Evolutionary conservation across 2,888 invertebrate species (phyloP).

Genomic region (Leptopterna dolabrata): DNA sequence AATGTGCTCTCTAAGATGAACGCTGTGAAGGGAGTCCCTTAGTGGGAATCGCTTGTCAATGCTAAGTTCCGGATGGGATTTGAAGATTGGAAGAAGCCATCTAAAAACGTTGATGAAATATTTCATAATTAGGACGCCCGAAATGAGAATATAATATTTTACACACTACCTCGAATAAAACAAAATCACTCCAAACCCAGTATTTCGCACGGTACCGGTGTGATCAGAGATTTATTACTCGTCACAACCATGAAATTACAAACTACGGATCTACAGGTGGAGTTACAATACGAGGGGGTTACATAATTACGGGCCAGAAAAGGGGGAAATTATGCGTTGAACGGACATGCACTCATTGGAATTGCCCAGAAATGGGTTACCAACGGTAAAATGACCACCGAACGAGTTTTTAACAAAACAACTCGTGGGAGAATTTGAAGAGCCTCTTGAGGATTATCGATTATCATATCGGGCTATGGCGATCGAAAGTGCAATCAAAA

Average conservation of each 20-base stretch:
- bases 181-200: neutral
- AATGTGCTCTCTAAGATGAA: slow-evolving; percentile 28
- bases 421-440: neutral
- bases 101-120: slow-evolving; percentile 43
- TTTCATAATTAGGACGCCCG: neutral
- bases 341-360: neutral
- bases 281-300: too few species aligned
- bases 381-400: neutral
- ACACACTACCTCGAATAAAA: too few species aligned
- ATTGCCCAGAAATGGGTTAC: neutral
- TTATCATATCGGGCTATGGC: neutral
- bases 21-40: slow-evolving; percentile 40
- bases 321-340: neutral
- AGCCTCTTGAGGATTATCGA: neutral
- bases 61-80: slow-evolving; percentile 38
- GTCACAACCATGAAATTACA: too few species aligned
- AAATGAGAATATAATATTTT: neutral
- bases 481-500: neutral
- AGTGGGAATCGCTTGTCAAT: slow-evolving; percentile 30
- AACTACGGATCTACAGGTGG: too few species aligned
- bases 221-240: too few species aligned
- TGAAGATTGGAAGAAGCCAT: slow-evolving; percentile 41
- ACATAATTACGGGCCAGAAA: too few species aligned
- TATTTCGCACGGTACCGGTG: neutral
- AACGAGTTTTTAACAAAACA: neutral